phyloP scores from a whole-genome alignment of 2,888 invertebrate species.

The Antitype chi region DNA sequence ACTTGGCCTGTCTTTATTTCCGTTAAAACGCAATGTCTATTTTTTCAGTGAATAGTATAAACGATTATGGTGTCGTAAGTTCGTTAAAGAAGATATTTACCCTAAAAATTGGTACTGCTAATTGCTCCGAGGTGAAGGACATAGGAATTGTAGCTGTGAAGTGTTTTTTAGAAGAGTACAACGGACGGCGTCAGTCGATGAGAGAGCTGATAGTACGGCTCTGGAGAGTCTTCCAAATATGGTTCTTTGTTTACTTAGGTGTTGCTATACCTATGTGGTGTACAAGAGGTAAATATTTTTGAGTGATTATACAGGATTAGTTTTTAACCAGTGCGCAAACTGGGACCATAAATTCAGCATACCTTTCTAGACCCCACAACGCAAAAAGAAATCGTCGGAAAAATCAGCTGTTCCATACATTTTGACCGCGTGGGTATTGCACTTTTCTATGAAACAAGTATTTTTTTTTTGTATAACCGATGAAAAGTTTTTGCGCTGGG shows the following conservation, averaged over 20 bases:
- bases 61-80: constrained; percentile 40
- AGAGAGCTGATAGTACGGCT: constrained; percentile 61
- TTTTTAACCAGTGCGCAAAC: no score
- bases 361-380: no score
- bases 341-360: no score
- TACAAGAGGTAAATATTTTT: constrained; percentile 76
- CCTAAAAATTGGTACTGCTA: constrained; percentile 28
- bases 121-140: constrained; percentile 78
- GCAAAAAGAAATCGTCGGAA: no score
- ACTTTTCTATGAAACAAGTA: no score
- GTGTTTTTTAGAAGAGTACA: constrained; percentile 68
- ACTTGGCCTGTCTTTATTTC: not conserved
- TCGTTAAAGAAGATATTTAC: constrained; percentile 51
- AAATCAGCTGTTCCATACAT: no score
- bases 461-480: no score
- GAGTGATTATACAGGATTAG: no score
- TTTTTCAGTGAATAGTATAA: constrained; percentile 8
- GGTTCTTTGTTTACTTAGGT: constrained; percentile 76
- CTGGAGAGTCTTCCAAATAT: constrained; percentile 75
- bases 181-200: constrained; percentile 50
- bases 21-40: not conserved
- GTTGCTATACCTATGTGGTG: constrained; percentile 84
- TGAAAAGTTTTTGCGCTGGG: no score
- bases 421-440: no score
- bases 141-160: constrained; percentile 77